phyloP scores from a whole-genome alignment of 1,140 invertebrate genomes.

The fruit fly (Drosophila melanogaster) region DNA sequence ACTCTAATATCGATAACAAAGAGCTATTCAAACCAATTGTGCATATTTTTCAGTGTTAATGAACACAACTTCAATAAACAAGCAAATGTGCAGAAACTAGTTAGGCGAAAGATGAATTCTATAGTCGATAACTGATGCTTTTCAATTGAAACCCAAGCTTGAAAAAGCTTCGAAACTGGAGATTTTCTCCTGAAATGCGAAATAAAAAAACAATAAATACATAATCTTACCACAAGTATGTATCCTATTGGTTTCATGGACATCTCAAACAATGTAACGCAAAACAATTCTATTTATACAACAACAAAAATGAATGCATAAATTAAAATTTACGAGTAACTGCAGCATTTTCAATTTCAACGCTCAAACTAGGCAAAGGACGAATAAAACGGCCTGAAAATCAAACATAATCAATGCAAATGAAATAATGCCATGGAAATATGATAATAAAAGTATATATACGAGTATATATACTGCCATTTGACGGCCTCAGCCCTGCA shows the following conservation, averaged over 20 bases:
- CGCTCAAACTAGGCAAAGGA: constrained; percentile 32
- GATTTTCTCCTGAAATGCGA: constrained; percentile 15
- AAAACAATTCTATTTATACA: constrained; percentile 48
- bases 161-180: not conserved
- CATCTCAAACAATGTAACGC: constrained; percentile 68
- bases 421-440: constrained; percentile 52
- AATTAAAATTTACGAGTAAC: constrained; percentile 32
- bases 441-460: constrained; percentile 44
- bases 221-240: constrained; percentile 53
- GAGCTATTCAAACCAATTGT: constrained; percentile 76
- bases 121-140: constrained; percentile 7
- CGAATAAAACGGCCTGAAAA: constrained; percentile 26
- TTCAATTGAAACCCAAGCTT: not conserved
- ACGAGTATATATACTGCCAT: constrained; percentile 4
- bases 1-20: constrained; percentile 65
- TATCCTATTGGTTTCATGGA: constrained; percentile 79
- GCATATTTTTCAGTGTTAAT: constrained; percentile 75
- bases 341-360: constrained; percentile 33
- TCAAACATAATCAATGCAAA: constrained; percentile 51
- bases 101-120: constrained; percentile 65
- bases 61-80: constrained; percentile 19
- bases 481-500: constrained; percentile 8
- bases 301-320: constrained; percentile 23
- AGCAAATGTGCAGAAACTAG: constrained; percentile 39
- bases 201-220: constrained; percentile 60